phyloP scores from a whole-genome alignment of 2,113 vertebrate genomes.

The Chauna torquata region DNA sequence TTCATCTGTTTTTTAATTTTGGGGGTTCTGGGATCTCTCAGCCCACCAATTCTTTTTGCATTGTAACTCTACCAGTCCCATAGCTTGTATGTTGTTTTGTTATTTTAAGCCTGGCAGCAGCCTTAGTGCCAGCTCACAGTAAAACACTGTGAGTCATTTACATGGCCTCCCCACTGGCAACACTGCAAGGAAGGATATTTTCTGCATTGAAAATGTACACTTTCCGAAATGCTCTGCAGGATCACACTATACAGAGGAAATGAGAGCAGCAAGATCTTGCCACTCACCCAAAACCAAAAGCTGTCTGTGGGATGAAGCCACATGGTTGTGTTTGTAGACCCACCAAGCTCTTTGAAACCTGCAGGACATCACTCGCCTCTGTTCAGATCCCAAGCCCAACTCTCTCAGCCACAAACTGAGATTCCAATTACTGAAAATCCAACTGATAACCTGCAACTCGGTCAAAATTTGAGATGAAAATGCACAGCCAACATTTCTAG shows the following conservation, averaged over 20 bases:
- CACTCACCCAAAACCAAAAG: neutral
- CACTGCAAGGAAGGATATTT: neutral
- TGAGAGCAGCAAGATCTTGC: neutral
- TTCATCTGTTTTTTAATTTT: neutral
- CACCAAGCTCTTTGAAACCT: neutral
- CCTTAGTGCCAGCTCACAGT: neutral
- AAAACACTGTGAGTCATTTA: neutral
- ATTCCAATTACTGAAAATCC: neutral
- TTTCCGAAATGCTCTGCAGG: neutral
- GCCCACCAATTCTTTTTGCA: neutral
- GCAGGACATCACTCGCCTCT: neutral
- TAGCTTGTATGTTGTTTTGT: neutral
- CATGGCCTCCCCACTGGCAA: neutral
- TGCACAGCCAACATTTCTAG: neutral
- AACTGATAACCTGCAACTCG: neutral
- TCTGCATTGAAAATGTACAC: neutral
- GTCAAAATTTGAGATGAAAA: neutral
- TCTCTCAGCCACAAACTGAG: neutral
- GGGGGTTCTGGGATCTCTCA: neutral
- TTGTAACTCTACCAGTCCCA: neutral
- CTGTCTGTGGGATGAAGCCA: neutral
- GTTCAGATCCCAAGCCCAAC: neutral
- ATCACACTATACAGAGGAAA: neutral
- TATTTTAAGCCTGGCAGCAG: neutral
- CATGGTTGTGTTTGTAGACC: accelerated